Conservation (phyloP, 2,113 vertebrate species). For the Callaeas wilsoni region DNA sequence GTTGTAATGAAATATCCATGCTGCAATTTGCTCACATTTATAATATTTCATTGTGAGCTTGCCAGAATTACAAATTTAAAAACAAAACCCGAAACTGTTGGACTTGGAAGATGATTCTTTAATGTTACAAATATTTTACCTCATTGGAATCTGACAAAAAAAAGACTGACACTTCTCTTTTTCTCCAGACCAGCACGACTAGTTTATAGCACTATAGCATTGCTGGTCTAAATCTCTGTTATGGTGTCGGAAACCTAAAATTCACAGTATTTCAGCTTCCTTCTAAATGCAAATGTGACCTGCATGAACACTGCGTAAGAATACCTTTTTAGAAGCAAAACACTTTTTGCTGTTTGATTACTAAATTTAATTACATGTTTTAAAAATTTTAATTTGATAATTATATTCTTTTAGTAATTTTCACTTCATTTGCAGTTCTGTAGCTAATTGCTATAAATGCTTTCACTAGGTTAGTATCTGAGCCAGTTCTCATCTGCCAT, state of each 20-base stretch:
- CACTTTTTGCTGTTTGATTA: background rate
- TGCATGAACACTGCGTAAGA: background rate
- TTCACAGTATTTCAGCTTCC: background rate
- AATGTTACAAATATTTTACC: background rate
- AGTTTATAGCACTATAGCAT: background rate
- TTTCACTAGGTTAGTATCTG: background rate
- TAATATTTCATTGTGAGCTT: background rate
- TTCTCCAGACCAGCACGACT: background rate
- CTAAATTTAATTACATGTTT: background rate
- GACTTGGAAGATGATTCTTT: background rate
- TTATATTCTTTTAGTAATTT: background rate
- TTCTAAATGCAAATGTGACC: background rate
- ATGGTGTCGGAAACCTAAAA: background rate
- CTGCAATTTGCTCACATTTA: background rate
- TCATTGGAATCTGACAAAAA: background rate
- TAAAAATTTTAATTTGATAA: background rate
- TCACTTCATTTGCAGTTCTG: background rate
- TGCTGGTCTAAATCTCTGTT: background rate
- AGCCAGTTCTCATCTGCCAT: background rate
- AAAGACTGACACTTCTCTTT: background rate
- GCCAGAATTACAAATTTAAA: background rate
- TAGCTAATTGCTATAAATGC: background rate
- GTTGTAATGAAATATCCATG: background rate
- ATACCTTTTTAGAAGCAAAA: background rate
- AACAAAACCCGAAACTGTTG: accelerated